Base-by-base conservation (phyloP, 2,797 vertebrate genomes). In the Enteromius radiatus region DNA sequence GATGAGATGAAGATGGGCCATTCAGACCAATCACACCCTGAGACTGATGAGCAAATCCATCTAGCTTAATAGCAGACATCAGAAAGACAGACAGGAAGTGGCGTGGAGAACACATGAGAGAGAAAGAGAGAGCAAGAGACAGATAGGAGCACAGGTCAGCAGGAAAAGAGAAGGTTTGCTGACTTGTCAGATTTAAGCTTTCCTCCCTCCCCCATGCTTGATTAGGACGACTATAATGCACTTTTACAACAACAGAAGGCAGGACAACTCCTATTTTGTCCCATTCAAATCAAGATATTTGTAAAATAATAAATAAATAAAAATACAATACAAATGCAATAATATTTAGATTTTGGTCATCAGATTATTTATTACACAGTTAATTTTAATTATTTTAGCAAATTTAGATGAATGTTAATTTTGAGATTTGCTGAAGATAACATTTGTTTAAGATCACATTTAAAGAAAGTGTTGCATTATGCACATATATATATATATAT, bases 101-200 rank as follows among this genome's bases (percentile, higher is more conserved):
- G 17, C 38, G 7, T 70, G 49, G 19, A 77, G 74, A 77, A 77
- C 64, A 68, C n/a, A 36, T 7, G 49, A 74, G 71, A 70, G n/a
- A 43, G 49, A 69, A 52, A 3, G 73, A 68, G 64, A 78, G 45
- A 78, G 23, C 12, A 52, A 54, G 31, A 28, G 43, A 59, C n/a
- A 59, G 80, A 49, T 73, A 86, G 86, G 81, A 86, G 80, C 78
- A 86, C 81, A 87, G 84, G 88, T 88, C 88, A 88, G 88, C 88
- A 87, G 86, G 84, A 87, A 87, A 85, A 84, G 68, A 81, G 75
- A 36, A 82, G 84, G 76, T 78, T 71, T 85, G 88, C 86, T 88
- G 84, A 88, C 70, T 70, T 43, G 85, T 63, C 86, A 83, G 78
- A 83, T 88, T 86, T 77, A 76, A 61, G 31, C 41, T 45, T 17